Percentiles rank a stretch among this genome's conserved stretches.
Evolutionary conservation across 2,113 vertebrate species (phyloP).

Genomic region (Chitala chitala): DNA sequence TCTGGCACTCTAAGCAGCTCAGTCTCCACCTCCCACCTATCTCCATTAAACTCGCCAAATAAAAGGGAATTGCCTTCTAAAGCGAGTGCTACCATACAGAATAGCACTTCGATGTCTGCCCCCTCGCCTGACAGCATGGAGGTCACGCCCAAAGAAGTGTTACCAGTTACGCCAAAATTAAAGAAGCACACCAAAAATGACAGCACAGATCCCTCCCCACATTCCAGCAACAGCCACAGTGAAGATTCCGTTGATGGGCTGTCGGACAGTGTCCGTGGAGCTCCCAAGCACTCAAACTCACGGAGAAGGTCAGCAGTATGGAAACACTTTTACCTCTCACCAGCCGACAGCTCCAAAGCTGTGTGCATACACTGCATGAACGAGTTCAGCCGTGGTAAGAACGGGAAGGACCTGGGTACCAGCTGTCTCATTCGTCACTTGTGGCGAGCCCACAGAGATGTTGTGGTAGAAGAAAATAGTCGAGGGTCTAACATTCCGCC

Average conservation of each 20-base stretch:
- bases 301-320: conserved; percentile 88
- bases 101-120: conserved; percentile 67
- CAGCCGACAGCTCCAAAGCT: conserved; percentile 88
- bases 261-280: conserved; percentile 62
- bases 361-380: conserved; percentile 98
- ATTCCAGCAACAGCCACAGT: conserved; percentile 56
- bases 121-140: conserved; percentile 72
- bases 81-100: conserved; percentile 50
- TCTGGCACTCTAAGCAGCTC: conserved; percentile 51
- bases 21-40: conserved; percentile 62
- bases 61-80: conserved; percentile 57
- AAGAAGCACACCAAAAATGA: conserved; percentile 65
- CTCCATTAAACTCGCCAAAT: conserved; percentile 72
- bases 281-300: conserved; percentile 77
- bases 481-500: conserved; percentile 77
- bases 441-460: conserved; percentile 92
- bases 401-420: conserved; percentile 91
- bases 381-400: conserved; percentile 93
- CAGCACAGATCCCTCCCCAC: conserved; percentile 54
- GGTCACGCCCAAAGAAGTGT: conserved; percentile 71
- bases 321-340: conserved; percentile 96
- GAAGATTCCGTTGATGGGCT: conserved; percentile 71
- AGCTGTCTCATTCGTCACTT: conserved; percentile 95
- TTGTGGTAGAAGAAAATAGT: conserved; percentile 89
- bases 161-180: conserved; percentile 63